Evolutionary conservation across 2,113 vertebrate genomes (phyloP), one percentile per base, ranked within the genome.

Genomic region (Psittacula cyanocephala): DNA sequence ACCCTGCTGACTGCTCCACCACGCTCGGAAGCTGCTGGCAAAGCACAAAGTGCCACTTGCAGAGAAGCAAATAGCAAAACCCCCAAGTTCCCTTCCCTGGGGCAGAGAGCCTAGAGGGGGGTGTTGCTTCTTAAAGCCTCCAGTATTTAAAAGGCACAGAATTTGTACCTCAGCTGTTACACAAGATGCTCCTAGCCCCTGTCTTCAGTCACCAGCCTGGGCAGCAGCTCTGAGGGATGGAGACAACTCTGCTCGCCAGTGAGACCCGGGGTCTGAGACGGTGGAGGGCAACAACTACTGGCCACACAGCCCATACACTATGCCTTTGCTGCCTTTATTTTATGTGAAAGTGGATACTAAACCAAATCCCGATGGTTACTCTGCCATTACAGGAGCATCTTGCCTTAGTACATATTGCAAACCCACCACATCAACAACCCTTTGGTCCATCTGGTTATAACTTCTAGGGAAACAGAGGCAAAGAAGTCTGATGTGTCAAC

Each of bases 261-360:
- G 27, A 71, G 23, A n/a, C 27, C 43, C 8, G 15, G 53, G 17
- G 53, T 33, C 47, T 50, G 17, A 93, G 52, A 27, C 44, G 1
- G 2, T 12, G 1, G 1, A 44, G 20, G 29, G 9, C 44, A 87
- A 17, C 46, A 87, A 17, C 60, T 39, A 41, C 35, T 44, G 71
- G 22, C 44, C 52, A 41, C 0, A 3, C 11, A 82, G 52, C 10
- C 27, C 20, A 33, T 9, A 35, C 0, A 0, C 43, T 0, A 0
- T 37, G 35, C 11, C 63, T n/a, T 22, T 3, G 7, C 46, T 39
- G 78, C 49, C 29, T 62, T 39, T 7, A 3, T 27, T 79, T 80
- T 55, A 78, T 25, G 37, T 3, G 8, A 67, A 86, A 59, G 33
- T 9, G 15, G 33, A 50, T 60, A 53, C 14, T 13, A 44, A 92